phyloP scores from a whole-genome alignment of 2,888 invertebrate genomes.

The Mesoligia furuncula region DNA sequence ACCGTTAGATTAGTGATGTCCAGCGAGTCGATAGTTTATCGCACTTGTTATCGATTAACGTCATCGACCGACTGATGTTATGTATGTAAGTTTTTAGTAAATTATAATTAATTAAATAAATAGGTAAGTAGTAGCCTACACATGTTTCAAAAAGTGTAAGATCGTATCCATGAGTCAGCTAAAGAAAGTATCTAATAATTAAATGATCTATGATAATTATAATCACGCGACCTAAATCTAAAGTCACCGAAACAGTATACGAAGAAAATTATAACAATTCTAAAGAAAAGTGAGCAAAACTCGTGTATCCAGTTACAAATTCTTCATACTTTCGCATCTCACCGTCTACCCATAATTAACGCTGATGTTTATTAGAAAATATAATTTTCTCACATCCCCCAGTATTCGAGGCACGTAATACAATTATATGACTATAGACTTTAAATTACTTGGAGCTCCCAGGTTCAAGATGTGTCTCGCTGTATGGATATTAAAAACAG shows the following conservation, averaged over 20 bases:
- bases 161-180: neutral
- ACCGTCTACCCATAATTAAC: constrained; percentile 60
- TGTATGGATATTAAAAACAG: constrained; percentile 79
- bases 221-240: neutral
- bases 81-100: too few species aligned
- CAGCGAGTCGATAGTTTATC: too few species aligned
- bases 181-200: neutral
- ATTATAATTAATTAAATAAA: too few species aligned
- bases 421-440: constrained; percentile 82
- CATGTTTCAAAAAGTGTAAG: neutral
- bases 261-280: neutral
- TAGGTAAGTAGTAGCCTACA: too few species aligned
- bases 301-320: constrained; percentile 31
- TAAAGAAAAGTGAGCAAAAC: neutral
- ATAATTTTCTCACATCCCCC: constrained; percentile 71
- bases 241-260: constrained; percentile 4
- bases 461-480: constrained; percentile 76
- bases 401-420: constrained; percentile 79
- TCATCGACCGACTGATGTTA: too few species aligned
- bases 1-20: too few species aligned
- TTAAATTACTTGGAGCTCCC: constrained; percentile 74
- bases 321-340: constrained; percentile 36
- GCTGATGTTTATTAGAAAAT: constrained; percentile 78
- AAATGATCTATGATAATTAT: neutral
- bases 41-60: too few species aligned